These are phyloP conservation scores for Conchocele bisecta DNA, from an alignment of 2,888 invertebrate genomes.

Conservation along the genomic window DNA sequence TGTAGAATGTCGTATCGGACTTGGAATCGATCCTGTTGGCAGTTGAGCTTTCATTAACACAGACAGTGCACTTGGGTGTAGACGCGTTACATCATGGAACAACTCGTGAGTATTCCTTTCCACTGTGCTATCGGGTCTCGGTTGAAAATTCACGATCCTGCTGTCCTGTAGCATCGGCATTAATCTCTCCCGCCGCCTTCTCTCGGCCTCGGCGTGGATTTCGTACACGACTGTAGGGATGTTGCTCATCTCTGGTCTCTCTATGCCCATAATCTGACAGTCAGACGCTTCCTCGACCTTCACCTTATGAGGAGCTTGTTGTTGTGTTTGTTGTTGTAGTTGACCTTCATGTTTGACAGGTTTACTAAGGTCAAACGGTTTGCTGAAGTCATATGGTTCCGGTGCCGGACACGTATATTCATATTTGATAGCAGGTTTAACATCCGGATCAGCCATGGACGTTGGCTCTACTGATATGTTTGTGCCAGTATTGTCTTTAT, in stretches of 20 bases:
- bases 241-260: neutral
- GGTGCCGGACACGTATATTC: neutral
- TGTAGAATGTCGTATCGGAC: no score
- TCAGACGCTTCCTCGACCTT: neutral
- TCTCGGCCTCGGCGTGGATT: constrained; percentile 34
- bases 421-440: neutral
- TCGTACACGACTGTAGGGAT: constrained; percentile 53
- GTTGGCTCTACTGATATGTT: neutral
- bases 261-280: no score
- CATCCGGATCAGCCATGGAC: neutral
- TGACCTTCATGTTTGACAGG: no score
- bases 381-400: neutral
- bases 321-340: neutral
- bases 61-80: neutral
- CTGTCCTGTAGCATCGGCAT: constrained; percentile 4
- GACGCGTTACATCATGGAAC: no score
- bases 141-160: neutral
- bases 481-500: neutral
- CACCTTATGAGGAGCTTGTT: neutral
- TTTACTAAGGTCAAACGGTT: no score
- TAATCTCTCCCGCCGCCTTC: constrained; percentile 1
- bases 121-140: no score
- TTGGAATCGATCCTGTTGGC: neutral
- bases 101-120: no score
- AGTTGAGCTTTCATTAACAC: neutral